Evolutionary conservation across 92 coral and sea anemone species (phyloP).

Genomic region (Epizoanthus fatuus): DNA sequence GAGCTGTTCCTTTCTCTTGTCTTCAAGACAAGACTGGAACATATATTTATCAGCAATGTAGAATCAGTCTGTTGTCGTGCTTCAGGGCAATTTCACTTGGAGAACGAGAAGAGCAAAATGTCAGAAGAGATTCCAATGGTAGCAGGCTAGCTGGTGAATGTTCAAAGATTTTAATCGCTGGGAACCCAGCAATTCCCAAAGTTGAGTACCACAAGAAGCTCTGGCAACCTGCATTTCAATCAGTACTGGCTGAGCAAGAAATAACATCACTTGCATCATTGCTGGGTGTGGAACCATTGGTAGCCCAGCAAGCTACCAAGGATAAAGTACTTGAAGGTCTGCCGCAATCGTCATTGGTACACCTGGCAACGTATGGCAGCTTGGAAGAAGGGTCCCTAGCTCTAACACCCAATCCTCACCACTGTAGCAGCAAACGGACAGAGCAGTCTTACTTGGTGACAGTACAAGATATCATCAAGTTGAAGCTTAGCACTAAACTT

Average conservation of each 20-base stretch:
- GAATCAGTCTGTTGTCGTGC: conserved; percentile 76
- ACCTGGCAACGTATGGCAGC: conserved; percentile 85
- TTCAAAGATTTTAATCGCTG: conserved; percentile 72
- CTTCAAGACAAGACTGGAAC: conserved; percentile 64
- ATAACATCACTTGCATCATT: conserved; percentile 78
- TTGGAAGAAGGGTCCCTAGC: conserved; percentile 80
- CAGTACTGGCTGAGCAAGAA: conserved; percentile 82
- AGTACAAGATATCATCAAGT: conserved; percentile 64
- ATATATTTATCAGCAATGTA: conserved; percentile 58
- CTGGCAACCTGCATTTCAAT: conserved; percentile 75
- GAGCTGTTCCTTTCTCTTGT: conserved; percentile 79
- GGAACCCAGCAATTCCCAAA: conserved; percentile 77
- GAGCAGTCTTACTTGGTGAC: conserved; percentile 78
- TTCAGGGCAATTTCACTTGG: conserved; percentile 64
- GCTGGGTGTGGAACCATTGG: conserved; percentile 80
- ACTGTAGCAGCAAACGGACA: conserved; percentile 52
- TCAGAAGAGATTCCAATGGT: background rate
- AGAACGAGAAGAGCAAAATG: background rate
- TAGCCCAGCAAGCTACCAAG: conserved; percentile 83
- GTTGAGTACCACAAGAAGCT: conserved; percentile 63
- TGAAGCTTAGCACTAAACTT: conserved; percentile 74
- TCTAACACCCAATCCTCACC: conserved; percentile 74
- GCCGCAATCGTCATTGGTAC: conserved; percentile 75
- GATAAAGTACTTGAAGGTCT: conserved; percentile 67
- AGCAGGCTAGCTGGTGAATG: background rate